Base-by-base conservation (phyloP, 2,113 vertebrate genomes). In the Aldabrachelys gigantea region DNA sequence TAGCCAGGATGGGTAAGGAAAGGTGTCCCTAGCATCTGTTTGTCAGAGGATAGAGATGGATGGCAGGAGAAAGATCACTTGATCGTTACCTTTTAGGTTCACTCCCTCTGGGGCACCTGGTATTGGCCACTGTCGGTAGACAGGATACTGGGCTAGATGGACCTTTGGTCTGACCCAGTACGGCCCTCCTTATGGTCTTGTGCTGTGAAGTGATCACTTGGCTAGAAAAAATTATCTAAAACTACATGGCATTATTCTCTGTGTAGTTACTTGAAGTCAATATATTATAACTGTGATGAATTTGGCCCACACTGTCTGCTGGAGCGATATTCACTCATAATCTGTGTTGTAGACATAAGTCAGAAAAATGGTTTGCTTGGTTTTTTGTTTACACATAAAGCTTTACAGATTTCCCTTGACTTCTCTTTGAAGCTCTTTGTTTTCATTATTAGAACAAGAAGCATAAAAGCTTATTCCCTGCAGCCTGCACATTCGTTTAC, bases 301-400 rank as follows among this genome's bases (percentile, higher is more conserved):
- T 24, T n/a, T 54, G 29, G 62, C 35, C 56, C 1, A 0, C 2
- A 3, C 35, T 84, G 54, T 4, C 9, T 79, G 50, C 80, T 65
- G 31, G 80, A 52, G 78, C 65, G 10, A 14, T 38, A 59, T 52
- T 79, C 31, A 62, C 9, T 93, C 12, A 3, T 89, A 88, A 91
- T 59, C 84, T 85, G 38, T 31, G 3, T 52, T 76, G 89, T 85
- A 83, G 80, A 52, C 0, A 0, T 75, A 82, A 79, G 92, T 94
- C 54, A 75, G 75, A 85, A 38, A 94, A 59, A 41, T 29, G 5
- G 50, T 44, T 96, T 80, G 14, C 54, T 89, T 83, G 82, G 27
- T n/a, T 94, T 85, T 85, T 7, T 49, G 50, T 59, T 1, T 47
- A 6, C 75, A 47, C 24, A 38, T 89, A 6, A 0, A 5, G 12